Evolutionary conservation across 2,113 vertebrate species (phyloP).

Genomic region (Gallinago media): DNA sequence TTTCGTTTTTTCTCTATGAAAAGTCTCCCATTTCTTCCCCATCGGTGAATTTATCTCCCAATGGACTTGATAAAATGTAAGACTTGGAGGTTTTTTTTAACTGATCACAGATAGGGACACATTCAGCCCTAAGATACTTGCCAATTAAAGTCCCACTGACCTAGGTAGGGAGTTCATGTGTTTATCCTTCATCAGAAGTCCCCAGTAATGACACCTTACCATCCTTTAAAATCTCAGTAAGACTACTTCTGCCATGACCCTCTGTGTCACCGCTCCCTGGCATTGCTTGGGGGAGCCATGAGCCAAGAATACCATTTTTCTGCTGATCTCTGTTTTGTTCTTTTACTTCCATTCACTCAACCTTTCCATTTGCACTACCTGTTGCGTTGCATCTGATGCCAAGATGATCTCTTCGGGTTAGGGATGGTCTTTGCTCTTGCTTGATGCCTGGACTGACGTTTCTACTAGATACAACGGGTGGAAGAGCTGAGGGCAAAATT

Average conservation of each 20-base stretch:
- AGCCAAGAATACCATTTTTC: slow-evolving; percentile 32
- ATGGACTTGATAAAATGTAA: background rate
- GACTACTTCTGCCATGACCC: background rate
- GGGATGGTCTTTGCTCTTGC: background rate
- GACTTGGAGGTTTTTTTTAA: background rate
- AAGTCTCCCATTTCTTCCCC: slow-evolving; percentile 31
- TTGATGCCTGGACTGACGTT: background rate
- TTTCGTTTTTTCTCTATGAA: slow-evolving; percentile 12
- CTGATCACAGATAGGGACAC: background rate
- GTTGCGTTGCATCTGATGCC: background rate
- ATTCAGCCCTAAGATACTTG: background rate
- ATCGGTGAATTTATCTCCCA: background rate
- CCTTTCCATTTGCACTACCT: background rate
- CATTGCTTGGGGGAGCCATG: background rate
- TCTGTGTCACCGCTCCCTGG: background rate
- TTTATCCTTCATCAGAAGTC: background rate
- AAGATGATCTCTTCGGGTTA: slow-evolving; percentile 1
- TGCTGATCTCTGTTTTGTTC: slow-evolving; percentile 49
- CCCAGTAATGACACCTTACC: background rate
- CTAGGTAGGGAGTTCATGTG: background rate
- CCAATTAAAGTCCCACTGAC: background rate
- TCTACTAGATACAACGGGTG: background rate
- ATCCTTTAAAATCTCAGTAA: background rate
- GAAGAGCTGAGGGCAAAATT: background rate
- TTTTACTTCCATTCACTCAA: background rate